Evolutionary conservation across 2,797 vertebrate genomes (phyloP).

Genomic region (Lindbergichthys nudifrons): DNA sequence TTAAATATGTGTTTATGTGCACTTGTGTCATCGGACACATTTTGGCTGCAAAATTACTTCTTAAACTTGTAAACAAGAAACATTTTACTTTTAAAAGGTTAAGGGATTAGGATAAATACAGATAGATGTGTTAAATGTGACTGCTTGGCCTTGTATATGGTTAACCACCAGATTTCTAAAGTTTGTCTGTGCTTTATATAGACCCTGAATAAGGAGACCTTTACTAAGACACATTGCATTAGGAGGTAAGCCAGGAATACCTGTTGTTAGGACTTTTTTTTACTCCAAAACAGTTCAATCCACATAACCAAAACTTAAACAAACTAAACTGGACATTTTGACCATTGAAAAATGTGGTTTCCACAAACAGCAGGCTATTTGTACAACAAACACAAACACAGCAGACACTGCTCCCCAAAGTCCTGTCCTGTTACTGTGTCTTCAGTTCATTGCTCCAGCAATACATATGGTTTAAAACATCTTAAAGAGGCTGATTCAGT

Average conservation of each 20-base stretch:
- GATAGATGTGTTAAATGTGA: not conserved
- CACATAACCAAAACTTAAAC: not conserved
- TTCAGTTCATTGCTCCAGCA: not conserved
- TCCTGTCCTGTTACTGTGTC: not conserved
- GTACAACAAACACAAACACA: slow-evolving; percentile 1
- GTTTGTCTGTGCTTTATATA: not conserved
- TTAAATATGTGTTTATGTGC: slow-evolving; percentile 27
- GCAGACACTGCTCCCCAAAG: not conserved
- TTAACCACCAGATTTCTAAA: slow-evolving; percentile 1
- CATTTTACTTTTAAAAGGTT: slow-evolving; percentile 19
- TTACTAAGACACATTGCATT: not conserved
- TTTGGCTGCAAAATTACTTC: slow-evolving; percentile 20
- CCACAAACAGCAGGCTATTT: slow-evolving; percentile 7
- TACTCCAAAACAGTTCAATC: not conserved
- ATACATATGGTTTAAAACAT: not conserved
- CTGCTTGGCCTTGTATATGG: not conserved
- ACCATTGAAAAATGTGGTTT: not conserved
- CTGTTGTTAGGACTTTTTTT: not conserved
- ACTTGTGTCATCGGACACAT: slow-evolving; percentile 17
- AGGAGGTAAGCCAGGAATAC: not conserved
- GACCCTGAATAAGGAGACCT: not conserved
- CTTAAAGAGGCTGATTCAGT: not conserved
- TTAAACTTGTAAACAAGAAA: not conserved
- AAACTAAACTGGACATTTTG: not conserved
- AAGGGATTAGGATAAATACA: not conserved